Base-by-base conservation (phyloP, 2,113 vertebrate genomes). In the Uropsilus gracilis region DNA sequence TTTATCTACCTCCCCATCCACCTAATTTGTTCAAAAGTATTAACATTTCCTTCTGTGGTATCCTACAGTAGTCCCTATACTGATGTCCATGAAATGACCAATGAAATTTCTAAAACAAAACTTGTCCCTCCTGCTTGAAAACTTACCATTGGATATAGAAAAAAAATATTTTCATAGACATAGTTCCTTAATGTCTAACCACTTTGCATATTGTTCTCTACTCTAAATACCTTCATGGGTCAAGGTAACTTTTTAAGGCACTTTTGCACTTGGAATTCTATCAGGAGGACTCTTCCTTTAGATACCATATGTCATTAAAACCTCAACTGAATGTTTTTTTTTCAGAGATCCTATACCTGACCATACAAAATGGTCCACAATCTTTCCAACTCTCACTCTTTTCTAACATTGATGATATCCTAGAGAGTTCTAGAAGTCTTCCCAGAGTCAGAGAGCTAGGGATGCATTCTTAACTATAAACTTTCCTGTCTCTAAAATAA, bases 61-160 rank as follows among this genome's bases (percentile, higher is more conserved):
- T 71, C 87, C 71, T 87, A 28, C 68, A 94, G 30, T 32, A 61
- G 5, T 7, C 16, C 2, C 42, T 66, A 12, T 59, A 42, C 20
- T 59, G n/a, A 18, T 84, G 89, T 96, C 59, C 10, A 3, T 42
- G 17, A 39, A 24, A 11, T 13, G 50, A 8, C 39, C 8, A 28
- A 14, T 81, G 6, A 57, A 37, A 48, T 83, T 86, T 81, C 44
- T 42, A 75, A 86, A 94, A 55, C 6, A 91, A 88, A 85, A 68
- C 55, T 61, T 32, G 48, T 17, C 8, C 37, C 8, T 83, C 26
- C 5, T 46, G 44, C 16, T 90, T 44, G 37, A 63, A 90, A 39
- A 82, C 17, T 76, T 83, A n/a, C 46, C 72, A 94, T 32, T 13
- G 44, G 85, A 44, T 12, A 64, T 53, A 37, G 34, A 28, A 42